Percentiles rank a stretch among this genome's conserved stretches.
These are phyloP conservation scores for Eulemur mongoz DNA, from an alignment of 2,797 vertebrate species.

Conservation along the genomic window DNA sequence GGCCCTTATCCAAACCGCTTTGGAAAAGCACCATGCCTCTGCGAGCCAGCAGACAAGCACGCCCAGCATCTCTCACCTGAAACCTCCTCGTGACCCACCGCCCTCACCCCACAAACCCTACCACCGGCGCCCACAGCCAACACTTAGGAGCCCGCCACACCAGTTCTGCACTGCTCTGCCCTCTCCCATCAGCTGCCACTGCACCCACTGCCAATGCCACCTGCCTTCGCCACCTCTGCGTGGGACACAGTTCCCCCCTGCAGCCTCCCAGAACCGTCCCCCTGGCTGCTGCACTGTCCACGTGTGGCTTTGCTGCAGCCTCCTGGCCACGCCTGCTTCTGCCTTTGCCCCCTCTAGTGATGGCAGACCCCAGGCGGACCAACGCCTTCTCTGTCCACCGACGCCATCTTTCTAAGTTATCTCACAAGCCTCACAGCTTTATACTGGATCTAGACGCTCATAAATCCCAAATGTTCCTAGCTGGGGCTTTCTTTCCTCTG, in stretches of 20 bases:
- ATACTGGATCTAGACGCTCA: neutral
- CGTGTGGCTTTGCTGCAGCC: neutral
- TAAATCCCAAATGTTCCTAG: neutral
- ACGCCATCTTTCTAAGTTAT: neutral
- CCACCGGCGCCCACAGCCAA: rapidly evolving
- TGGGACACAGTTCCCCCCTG: no score
- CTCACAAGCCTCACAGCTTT: neutral
- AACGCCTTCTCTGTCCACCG: neutral
- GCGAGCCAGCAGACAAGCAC: neutral
- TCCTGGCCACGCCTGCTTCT: neutral
- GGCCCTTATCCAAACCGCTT: no score
- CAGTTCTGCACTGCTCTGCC: neutral
- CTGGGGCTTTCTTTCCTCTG: neutral
- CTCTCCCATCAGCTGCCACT: neutral
- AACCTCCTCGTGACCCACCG: neutral
- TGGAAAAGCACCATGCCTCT: neutral
- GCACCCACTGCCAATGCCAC: no score
- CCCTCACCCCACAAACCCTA: neutral
- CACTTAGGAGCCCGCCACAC: rapidly evolving
- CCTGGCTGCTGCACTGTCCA: neutral
- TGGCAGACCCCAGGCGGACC: no score
- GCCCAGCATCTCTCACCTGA: no score
- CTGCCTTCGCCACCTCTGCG: no score
- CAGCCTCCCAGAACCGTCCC: neutral
- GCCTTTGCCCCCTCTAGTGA: neutral